phyloP scores from a whole-genome alignment of 2,797 vertebrate genomes.

The Centropyge bicolor region DNA sequence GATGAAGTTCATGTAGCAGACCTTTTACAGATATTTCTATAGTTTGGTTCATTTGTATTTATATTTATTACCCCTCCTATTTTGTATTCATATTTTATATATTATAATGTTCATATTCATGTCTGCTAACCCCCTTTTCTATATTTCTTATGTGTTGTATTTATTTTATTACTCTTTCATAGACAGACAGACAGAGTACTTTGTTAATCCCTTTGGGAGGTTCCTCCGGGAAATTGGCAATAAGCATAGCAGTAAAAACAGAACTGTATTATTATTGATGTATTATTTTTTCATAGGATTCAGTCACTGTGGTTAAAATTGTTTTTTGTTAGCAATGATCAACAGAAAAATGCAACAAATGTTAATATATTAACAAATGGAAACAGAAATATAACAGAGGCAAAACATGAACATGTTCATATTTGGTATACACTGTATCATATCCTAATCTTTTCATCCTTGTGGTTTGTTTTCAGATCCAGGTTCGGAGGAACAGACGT shows the following conservation, averaged over 20 bases:
- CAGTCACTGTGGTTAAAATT: too few relatives aligned
- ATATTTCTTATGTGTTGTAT: not conserved
- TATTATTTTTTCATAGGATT: too few relatives aligned
- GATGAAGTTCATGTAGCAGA: not conserved
- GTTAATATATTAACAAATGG: too few relatives aligned
- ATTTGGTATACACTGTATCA: not conserved
- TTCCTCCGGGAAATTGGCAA: too few relatives aligned
- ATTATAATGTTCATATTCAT: not conserved
- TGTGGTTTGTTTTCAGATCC: conserved; percentile 81
- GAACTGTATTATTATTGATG: too few relatives aligned
- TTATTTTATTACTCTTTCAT: not conserved
- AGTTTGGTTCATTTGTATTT: not conserved
- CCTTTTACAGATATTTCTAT: not conserved
- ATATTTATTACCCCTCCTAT: not conserved
- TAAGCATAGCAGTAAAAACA: not conserved
- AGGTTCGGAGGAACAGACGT: conserved; percentile 82
- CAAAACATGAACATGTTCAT: not conserved
- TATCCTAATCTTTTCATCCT: not conserved
- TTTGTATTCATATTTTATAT: not conserved
- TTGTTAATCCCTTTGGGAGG: too few relatives aligned
- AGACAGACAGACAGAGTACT: too few relatives aligned
- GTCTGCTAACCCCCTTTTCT: not conserved
- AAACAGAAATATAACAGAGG: not conserved
- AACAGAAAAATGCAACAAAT: too few relatives aligned
- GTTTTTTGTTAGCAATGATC: too few relatives aligned